A percentile compares a stretch with the other conserved stretches of the same genome.
phyloP scores from a whole-genome alignment of 2,888 invertebrate species.

The Parthenolecanium corni region DNA sequence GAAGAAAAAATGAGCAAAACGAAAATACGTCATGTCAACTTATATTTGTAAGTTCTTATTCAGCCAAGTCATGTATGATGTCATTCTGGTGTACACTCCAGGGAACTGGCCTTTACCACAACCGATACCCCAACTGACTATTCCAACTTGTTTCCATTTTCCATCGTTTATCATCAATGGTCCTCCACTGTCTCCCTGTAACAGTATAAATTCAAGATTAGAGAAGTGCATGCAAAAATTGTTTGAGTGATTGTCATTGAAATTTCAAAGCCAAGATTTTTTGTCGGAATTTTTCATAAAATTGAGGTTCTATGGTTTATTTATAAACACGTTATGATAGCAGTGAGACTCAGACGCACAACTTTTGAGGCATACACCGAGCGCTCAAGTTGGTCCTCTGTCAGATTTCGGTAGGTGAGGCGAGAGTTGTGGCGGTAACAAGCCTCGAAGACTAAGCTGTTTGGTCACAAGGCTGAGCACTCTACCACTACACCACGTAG shows the following conservation, averaged over 20 bases:
- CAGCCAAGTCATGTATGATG: constrained; percentile 75
- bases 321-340: no score
- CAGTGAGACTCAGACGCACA: no score
- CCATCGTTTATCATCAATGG: constrained; percentile 69
- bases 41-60: constrained; percentile 58
- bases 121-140: constrained; percentile 85
- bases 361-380: no score
- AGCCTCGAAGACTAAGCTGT: no score
- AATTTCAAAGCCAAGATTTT: not conserved
- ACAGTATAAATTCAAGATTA: constrained; percentile 24
- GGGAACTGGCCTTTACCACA: constrained; percentile 86
- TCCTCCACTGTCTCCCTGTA: constrained; percentile 78
- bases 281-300: no score
- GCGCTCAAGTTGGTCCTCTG: no score
- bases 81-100: constrained; percentile 77
- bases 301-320: no score
- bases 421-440: no score
- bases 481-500: no score
- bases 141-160: constrained; percentile 71
- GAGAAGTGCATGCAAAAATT: not conserved
- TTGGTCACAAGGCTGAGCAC: no score
- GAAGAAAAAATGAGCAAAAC: constrained; percentile 6
- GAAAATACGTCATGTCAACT: not conserved
- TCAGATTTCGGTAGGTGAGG: no score
- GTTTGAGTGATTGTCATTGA: not conserved